Evolutionary conservation across 2,888 invertebrate species (phyloP).

Genomic region (Drosophila nigritarsus): DNA sequence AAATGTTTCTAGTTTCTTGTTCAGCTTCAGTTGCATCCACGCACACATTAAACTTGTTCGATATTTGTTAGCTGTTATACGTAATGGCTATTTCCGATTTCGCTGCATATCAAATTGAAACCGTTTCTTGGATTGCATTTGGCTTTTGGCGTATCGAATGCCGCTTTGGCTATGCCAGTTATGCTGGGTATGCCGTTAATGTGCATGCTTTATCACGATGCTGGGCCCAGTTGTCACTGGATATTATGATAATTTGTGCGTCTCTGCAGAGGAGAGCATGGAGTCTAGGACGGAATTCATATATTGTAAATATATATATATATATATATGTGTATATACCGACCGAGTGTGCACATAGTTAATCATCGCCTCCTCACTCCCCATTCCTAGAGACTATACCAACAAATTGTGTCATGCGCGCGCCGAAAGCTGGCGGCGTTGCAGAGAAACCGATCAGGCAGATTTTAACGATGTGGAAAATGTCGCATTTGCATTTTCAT

Average conservation of each 20-base stretch:
- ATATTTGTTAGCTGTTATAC: not conserved
- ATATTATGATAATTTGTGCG: conserved; percentile 29
- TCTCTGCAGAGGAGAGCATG: not conserved
- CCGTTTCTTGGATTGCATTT: not conserved
- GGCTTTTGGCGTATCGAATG: not conserved
- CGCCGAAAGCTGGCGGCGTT: conserved; percentile 12
- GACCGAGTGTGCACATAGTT: conserved; percentile 12
- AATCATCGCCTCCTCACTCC: conserved; percentile 3
- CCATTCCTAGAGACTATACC: not conserved
- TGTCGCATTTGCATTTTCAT: conserved; percentile 59
- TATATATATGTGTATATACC: not conserved
- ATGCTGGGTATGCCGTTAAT: not conserved
- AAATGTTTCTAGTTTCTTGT: not conserved
- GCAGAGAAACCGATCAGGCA: conserved; percentile 28
- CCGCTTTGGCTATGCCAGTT: not conserved
- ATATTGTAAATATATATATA: not conserved
- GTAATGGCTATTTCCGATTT: not conserved
- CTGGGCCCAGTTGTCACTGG: conserved; percentile 13
- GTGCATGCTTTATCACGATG: not conserved
- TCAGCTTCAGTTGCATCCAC: not conserved
- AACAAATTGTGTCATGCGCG: conserved; percentile 17
- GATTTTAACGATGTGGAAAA: conserved; percentile 55
- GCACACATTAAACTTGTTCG: not conserved
- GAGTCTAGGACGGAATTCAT: not conserved
- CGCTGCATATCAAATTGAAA: not conserved